Conservation (phyloP, 2,797 vertebrate species). For the Aeoliscus strigatus region DNA sequence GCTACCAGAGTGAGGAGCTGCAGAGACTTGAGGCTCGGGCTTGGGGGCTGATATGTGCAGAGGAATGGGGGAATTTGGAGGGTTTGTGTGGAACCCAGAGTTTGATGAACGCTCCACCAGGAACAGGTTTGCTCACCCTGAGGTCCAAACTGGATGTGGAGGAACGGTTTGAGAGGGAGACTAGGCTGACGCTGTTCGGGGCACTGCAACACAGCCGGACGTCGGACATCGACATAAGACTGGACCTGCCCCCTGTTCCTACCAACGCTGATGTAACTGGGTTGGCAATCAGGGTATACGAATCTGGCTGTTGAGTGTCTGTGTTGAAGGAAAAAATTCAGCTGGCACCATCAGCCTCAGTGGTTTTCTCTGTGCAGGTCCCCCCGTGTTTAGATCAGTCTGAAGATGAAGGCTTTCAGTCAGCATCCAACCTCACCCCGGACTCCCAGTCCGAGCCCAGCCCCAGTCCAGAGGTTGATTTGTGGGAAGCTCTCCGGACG, state of each 20-base stretch:
- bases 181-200: constrained; percentile 86
- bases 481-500: constrained; percentile 88
- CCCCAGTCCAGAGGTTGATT: constrained; percentile 82
- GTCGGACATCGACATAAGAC: constrained; percentile 85
- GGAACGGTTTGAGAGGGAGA: constrained; percentile 89
- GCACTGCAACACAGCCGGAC: constrained; percentile 90
- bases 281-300: constrained; percentile 84
- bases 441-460: constrained; percentile 94
- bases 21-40: constrained; percentile 73
- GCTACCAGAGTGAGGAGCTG: constrained; percentile 73
- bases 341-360: not conserved
- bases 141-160: constrained; percentile 73
- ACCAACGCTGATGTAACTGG: constrained; percentile 90
- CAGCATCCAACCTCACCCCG: constrained; percentile 92
- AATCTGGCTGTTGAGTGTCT: not conserved
- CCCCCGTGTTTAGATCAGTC: constrained; percentile 90
- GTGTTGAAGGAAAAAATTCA: constrained; percentile 4
- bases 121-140: constrained; percentile 78
- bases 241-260: constrained; percentile 90
- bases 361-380: constrained; percentile 72
- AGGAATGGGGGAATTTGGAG: constrained; percentile 73
- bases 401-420: constrained; percentile 97
- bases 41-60: constrained; percentile 73
- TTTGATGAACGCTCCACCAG: constrained; percentile 85
- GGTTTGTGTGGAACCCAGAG: constrained; percentile 73